phyloP scores from a whole-genome alignment of 1,140 invertebrate species.

The Drosophila burlai region DNA sequence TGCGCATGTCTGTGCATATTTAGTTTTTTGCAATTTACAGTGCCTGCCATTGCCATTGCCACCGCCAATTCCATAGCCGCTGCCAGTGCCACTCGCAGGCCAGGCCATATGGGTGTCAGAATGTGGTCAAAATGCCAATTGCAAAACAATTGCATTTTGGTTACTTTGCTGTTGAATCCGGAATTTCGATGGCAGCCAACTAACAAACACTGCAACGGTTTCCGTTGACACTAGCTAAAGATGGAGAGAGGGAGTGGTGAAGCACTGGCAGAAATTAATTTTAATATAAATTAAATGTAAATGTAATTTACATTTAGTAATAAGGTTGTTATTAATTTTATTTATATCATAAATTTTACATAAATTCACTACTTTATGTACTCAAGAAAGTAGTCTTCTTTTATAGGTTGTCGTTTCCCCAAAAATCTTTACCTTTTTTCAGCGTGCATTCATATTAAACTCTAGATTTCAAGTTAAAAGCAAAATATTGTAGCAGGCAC shows the following conservation, averaged over 20 bases:
- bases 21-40: constrained; percentile 77
- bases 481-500: constrained; percentile 73
- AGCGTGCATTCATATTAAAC: constrained; percentile 37
- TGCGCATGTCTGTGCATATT: constrained; percentile 43
- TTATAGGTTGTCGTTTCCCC: background rate
- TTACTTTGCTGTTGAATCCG: constrained; percentile 84
- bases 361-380: background rate
- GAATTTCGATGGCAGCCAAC: constrained; percentile 82
- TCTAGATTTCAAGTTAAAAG: constrained; percentile 66
- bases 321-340: background rate
- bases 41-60: constrained; percentile 50
- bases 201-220: constrained; percentile 73
- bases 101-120: constrained; percentile 72
- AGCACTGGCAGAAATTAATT: constrained; percentile 6
- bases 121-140: constrained; percentile 84
- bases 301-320: background rate
- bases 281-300: background rate
- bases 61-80: background rate
- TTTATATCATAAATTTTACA: background rate
- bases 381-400: background rate
- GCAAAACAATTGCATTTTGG: constrained; percentile 84
- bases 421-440: background rate
- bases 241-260: constrained; percentile 1
- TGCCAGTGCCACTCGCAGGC: constrained; percentile 49
- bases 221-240: constrained; percentile 64